Conservation (phyloP, 1,140 invertebrate species). For the Philaenus spumarius region DNA sequence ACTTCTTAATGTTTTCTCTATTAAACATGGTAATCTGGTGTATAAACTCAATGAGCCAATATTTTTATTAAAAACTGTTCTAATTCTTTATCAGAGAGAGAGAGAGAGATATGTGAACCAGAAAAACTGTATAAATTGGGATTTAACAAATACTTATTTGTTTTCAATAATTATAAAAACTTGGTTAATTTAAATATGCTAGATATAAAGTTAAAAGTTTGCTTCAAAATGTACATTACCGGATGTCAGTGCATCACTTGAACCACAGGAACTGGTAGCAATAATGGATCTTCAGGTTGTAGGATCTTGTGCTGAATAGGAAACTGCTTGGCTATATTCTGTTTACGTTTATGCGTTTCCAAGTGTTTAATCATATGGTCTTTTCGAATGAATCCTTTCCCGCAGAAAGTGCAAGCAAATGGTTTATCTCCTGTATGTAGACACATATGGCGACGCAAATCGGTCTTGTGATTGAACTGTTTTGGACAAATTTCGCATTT, state of each 20-base stretch:
- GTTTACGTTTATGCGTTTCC: conserved; percentile 66
- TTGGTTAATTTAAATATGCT: not conserved
- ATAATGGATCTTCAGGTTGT: not conserved
- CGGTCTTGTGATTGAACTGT: conserved; percentile 86
- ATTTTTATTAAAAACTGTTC: no score
- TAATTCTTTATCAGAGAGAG: no score
- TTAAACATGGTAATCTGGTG: no score
- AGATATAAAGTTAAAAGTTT: conserved; percentile 1
- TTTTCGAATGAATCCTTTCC: conserved; percentile 84
- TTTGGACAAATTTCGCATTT: conserved; percentile 84
- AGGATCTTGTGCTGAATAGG: not conserved
- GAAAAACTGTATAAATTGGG: no score
- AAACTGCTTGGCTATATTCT: not conserved
- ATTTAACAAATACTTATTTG: not conserved
- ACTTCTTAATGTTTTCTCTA: no score
- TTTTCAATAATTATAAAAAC: not conserved
- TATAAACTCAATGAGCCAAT: no score
- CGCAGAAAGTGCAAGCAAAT: conserved; percentile 70
- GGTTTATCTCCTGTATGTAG: conserved; percentile 68
- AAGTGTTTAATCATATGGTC: conserved; percentile 93
- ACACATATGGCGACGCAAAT: conserved; percentile 79
- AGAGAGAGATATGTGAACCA: no score
- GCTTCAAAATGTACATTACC: conserved; percentile 8
- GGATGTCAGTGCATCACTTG: conserved; percentile 7
- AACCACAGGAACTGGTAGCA: not conserved